phyloP scores from a whole-genome alignment of 1,140 invertebrate species.

The Zaprionus davidi region DNA sequence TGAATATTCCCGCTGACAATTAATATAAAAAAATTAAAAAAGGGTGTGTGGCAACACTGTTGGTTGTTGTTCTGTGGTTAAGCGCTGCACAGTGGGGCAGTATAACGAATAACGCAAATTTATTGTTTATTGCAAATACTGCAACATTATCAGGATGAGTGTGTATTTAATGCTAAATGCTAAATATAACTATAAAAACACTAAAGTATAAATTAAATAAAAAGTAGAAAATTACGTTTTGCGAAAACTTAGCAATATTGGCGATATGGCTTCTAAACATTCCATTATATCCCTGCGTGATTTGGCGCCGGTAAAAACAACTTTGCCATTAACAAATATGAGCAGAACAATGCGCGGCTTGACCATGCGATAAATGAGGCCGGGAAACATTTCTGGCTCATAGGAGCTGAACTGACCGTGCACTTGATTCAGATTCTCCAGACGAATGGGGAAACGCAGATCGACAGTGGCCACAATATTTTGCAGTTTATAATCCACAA shows the following conservation, averaged over 20 bases:
- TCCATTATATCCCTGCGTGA: conserved; percentile 96
- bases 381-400: conserved; percentile 97
- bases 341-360: conserved; percentile 97
- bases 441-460: conserved; percentile 97
- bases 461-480: conserved; percentile 99
- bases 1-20: not conserved
- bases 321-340: conserved; percentile 99
- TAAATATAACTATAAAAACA: conserved; percentile 6
- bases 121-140: not conserved
- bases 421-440: conserved; percentile 97
- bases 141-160: not conserved
- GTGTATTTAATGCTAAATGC: conserved; percentile 45
- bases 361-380: conserved; percentile 98
- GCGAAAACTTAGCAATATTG: conserved; percentile 97
- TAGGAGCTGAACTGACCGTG: conserved; percentile 98
- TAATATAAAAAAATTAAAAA: not conserved
- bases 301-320: conserved; percentile 98
- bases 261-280: conserved; percentile 98
- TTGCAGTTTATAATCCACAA: conserved; percentile 98
- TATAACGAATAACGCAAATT: not conserved
- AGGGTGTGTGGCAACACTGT: conserved; percentile 14
- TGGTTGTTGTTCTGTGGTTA: not conserved
- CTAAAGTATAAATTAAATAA: conserved; percentile 10
- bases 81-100: too few relatives aligned
- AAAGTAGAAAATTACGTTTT: conserved; percentile 87